phyloP scores from a whole-genome alignment of 1,140 invertebrate species.

The Palaemon carinicauda region DNA sequence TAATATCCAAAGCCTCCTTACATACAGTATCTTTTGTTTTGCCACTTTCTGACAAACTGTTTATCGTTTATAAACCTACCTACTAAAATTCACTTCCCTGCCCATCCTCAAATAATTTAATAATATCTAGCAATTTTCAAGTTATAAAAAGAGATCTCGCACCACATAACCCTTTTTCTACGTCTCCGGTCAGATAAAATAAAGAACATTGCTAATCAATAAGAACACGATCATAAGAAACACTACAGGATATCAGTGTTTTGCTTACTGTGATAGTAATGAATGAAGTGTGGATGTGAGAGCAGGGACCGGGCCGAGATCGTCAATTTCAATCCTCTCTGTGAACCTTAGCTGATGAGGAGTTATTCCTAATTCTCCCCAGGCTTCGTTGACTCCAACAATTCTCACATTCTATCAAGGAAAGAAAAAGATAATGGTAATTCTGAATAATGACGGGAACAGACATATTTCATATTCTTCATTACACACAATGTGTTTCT shows the following conservation, averaged over 20 bases:
- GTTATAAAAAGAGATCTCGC: neutral
- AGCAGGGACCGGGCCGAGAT: conserved; percentile 77
- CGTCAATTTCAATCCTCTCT: conserved; percentile 84
- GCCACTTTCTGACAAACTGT: no score
- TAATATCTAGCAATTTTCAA: no score
- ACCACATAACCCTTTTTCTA: no score
- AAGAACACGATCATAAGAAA: neutral
- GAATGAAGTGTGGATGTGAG: conserved; percentile 82
- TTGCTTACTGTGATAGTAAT: conserved; percentile 74
- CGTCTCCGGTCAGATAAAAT: no score
- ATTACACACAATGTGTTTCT: no score
- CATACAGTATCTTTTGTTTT: no score
- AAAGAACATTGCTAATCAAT: neutral
- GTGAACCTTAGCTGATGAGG: conserved; percentile 83
- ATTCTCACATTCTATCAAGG: conserved; percentile 75
- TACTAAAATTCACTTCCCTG: neutral
- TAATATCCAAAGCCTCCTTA: no score
- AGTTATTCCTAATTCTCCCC: conserved; percentile 89
- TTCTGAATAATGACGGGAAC: no score
- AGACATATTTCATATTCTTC: no score
- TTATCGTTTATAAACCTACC: conserved; percentile 16
- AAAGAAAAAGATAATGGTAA: neutral
- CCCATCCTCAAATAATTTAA: no score
- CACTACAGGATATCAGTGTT: neutral
- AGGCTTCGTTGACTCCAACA: conserved; percentile 88